Conservation (phyloP, 53 echinoderm and acorn worm species). For the Apostichopus leukothele region DNA sequence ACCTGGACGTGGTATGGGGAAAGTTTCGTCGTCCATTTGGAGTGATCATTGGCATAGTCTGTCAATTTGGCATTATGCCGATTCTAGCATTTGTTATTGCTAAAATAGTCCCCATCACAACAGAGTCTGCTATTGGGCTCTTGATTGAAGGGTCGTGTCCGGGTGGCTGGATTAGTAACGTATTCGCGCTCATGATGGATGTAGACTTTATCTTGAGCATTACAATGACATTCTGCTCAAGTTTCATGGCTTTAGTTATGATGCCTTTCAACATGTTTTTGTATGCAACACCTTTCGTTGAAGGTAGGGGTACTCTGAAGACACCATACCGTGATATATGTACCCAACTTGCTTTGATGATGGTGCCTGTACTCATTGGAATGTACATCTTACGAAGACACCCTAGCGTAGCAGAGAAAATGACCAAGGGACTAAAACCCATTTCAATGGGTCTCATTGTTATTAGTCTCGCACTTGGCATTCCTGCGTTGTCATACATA, state of each 20-base stretch:
- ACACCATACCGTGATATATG: slow-evolving; percentile 73
- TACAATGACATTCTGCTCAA: slow-evolving; percentile 91
- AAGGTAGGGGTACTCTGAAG: slow-evolving; percentile 46
- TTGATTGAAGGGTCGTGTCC: slow-evolving; percentile 86
- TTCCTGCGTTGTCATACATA: slow-evolving; percentile 77
- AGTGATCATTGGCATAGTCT: slow-evolving; percentile 74
- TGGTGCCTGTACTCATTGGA: slow-evolving; percentile 72
- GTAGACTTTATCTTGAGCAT: slow-evolving; percentile 85
- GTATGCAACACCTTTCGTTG: slow-evolving; percentile 69
- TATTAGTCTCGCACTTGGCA: slow-evolving; percentile 63
- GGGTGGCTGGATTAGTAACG: slow-evolving; percentile 92
- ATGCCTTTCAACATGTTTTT: slow-evolving; percentile 91
- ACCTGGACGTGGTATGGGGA: slow-evolving; percentile 67
- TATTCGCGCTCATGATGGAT: slow-evolving; percentile 81
- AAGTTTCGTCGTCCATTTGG: slow-evolving; percentile 79
- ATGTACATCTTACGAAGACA: slow-evolving; percentile 67
- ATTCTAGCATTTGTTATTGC: slow-evolving; percentile 76
- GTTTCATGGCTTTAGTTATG: slow-evolving; percentile 81
- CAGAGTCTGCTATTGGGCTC: slow-evolving; percentile 75
- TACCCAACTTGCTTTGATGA: slow-evolving; percentile 63
- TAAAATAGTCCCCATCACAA: slow-evolving; percentile 48
- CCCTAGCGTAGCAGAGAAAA: slow-evolving; percentile 49
- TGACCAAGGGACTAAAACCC: slow-evolving; percentile 80
- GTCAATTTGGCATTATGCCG: slow-evolving; percentile 95
- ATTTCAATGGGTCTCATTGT: slow-evolving; percentile 67